Conservation (phyloP, 2,888 invertebrate genomes). For the Eupithecia vulgata region DNA sequence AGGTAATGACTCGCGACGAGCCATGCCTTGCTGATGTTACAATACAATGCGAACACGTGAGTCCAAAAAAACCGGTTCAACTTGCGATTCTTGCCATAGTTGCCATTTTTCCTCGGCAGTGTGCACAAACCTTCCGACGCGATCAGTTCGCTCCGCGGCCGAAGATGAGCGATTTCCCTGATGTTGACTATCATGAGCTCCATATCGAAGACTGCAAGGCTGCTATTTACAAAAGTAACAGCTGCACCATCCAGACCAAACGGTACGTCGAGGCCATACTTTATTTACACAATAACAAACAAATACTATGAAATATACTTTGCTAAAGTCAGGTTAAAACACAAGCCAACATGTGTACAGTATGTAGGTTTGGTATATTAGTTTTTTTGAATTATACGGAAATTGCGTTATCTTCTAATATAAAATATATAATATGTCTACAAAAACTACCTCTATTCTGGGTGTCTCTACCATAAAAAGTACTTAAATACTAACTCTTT, state of each 20-base stretch:
- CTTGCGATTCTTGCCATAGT: background rate
- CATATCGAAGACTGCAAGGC: slow-evolving; percentile 6
- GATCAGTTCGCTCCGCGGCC: slow-evolving; percentile 15
- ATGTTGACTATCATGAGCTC: slow-evolving; percentile 23
- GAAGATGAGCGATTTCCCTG: slow-evolving; percentile 20
- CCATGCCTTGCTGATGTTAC: slow-evolving; percentile 10
- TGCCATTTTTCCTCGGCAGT: slow-evolving; percentile 22
- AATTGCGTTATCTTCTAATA: too few species aligned
- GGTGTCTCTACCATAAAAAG: background rate
- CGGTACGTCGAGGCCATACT: slow-evolving; percentile 21
- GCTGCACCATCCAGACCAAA: slow-evolving; percentile 11
- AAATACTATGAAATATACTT: slow-evolving; percentile 2
- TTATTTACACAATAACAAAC: background rate
- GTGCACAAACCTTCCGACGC: slow-evolving; percentile 11
- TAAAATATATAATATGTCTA: too few species aligned
- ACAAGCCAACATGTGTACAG: background rate
- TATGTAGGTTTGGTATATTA: background rate
- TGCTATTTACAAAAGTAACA: slow-evolving; percentile 17
- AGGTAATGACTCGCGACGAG: slow-evolving; percentile 12
- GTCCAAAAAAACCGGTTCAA: slow-evolving; percentile 18
- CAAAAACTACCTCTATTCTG: background rate
- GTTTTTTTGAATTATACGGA: background rate
- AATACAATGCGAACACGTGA: slow-evolving; percentile 19
- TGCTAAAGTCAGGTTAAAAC: background rate
- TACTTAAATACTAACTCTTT: background rate